These are phyloP conservation scores for Sebastes paucispinis DNA, from an alignment of 2,797 vertebrate genomes.

Conservation along the genomic window DNA sequence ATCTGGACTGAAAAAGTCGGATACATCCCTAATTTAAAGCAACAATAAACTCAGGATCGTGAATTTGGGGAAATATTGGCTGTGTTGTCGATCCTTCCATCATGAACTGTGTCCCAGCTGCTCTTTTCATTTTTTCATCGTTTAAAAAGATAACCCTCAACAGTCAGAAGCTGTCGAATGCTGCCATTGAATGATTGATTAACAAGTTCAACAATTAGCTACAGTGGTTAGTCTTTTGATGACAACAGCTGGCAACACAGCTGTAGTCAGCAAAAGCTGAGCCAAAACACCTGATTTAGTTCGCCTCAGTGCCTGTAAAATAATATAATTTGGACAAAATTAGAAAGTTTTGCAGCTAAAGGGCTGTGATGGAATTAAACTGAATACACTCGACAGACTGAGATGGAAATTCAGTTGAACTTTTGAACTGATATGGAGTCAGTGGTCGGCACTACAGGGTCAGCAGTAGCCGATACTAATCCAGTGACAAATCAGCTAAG, in stretches of 20 bases:
- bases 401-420: neutral
- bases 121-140: neutral
- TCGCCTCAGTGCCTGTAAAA: neutral
- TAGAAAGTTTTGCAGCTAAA: neutral
- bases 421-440: neutral
- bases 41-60: neutral
- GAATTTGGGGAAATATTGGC: neutral
- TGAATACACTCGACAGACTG: neutral
- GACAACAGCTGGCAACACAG: neutral
- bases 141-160: neutral
- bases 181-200: neutral
- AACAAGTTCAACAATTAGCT: neutral
- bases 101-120: neutral
- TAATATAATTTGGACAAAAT: neutral
- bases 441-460: neutral
- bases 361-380: neutral
- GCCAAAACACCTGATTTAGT: neutral
- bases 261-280: neutral
- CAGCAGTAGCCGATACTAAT: neutral
- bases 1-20: too few species aligned
- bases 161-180: neutral
- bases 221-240: neutral
- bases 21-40: neutral
- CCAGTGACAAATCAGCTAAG: neutral
- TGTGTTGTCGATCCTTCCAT: neutral